These are phyloP conservation scores for Protonibea diacanthus DNA, from an alignment of 2,797 vertebrate genomes.

Conservation along the genomic window DNA sequence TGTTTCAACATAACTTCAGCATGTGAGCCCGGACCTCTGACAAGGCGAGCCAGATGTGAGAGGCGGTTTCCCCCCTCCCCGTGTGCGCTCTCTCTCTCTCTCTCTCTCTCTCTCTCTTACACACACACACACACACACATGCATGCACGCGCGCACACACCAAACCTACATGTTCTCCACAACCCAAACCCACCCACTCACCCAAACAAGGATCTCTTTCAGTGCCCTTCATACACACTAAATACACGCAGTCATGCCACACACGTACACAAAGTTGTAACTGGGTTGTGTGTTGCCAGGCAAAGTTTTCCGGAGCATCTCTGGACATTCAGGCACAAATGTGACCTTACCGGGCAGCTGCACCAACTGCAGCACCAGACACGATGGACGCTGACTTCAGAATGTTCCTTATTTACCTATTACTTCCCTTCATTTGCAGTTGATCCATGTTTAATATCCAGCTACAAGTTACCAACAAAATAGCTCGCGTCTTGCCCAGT, in stretches of 20 bases:
- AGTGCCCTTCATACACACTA: slow-evolving; percentile 63
- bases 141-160: slow-evolving; percentile 16
- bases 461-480: not conserved
- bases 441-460: not conserved
- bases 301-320: slow-evolving; percentile 33
- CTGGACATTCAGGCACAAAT: slow-evolving; percentile 32
- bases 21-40: slow-evolving; percentile 62
- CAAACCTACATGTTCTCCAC: slow-evolving; percentile 50
- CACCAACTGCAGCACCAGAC: slow-evolving; percentile 12
- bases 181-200: slow-evolving; percentile 72
- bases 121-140: slow-evolving; percentile 23
- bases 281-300: slow-evolving; percentile 22
- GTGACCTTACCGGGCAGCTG: slow-evolving; percentile 27
- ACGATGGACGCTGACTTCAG: not conserved
- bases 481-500: not conserved
- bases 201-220: slow-evolving; percentile 80
- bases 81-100: slow-evolving; percentile 33
- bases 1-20: slow-evolving; percentile 61
- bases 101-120: slow-evolving; percentile 24
- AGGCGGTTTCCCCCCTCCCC: slow-evolving; percentile 54
- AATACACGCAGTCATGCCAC: slow-evolving; percentile 54
- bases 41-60: slow-evolving; percentile 80
- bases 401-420: not conserved
- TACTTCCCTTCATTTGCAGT: not conserved
- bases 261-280: slow-evolving; percentile 20